Base-by-base conservation (phyloP, 2,797 vertebrate species). In the Tamandua tetradactyla region DNA sequence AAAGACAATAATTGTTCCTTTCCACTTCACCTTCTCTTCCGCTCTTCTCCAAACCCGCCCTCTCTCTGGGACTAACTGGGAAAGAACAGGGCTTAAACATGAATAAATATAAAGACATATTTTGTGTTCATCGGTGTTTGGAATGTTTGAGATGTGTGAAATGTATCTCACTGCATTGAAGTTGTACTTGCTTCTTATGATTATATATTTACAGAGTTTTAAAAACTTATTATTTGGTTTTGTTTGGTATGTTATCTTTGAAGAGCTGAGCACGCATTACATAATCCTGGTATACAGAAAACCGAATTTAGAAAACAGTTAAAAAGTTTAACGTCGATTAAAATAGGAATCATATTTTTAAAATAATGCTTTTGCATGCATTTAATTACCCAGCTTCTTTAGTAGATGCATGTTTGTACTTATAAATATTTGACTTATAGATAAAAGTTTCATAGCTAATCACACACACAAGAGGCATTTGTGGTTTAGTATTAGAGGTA, bases 201-300 rank as follows among this genome's bases (percentile, higher is more conserved):
- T 68, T n/a, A 78, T 59, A 13, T 66, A 78, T 83, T 94, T 89
- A 32, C 14, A 91, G 35, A 83, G 30, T 55, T 76, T 76, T 68
- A 80, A 69, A 44, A 91, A 42, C 7, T 87, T n/a, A 27, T 61
- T 91, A 13, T 82, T 92, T 7, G 84, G 8, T 76, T 91, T 76
- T 78, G 35, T 93, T 87, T 94, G 32, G 72, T 74, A 37, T 40
- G 47, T 94, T 90, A 96, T 80, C 44, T 44, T 57, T 88, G 91
- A 95, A 69, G 59, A 68, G 42, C 57, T 75, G 55, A 89, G 18
- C 80, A 87, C 72, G 15, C 27, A 42, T 92, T 78, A 82, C 75
- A 27, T 78, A 87, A 87, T 81, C 40, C 17, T n/a, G 5, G 52
- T 35, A 87, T 1, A 74, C 27, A 83, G 55, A 91, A 93, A 88